Evolutionary conservation across 2,888 invertebrate species (phyloP).

Genomic region (Pseudoips prasinana): DNA sequence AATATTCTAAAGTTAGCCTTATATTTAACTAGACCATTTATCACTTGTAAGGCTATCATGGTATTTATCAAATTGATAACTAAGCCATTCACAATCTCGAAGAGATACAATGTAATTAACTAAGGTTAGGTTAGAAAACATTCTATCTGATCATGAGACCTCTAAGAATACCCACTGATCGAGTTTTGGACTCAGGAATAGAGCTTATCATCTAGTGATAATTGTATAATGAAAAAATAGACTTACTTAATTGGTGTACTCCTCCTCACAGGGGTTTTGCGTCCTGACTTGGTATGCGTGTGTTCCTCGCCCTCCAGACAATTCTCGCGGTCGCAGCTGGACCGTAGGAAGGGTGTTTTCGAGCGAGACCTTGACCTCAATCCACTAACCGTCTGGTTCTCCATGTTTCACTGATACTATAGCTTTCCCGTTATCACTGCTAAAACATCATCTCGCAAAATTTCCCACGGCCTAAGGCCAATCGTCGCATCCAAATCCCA

Average conservation of each 20-base stretch:
- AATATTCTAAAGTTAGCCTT: too few species aligned
- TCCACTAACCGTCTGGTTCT: slow-evolving; percentile 72
- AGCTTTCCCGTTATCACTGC: slow-evolving; percentile 24
- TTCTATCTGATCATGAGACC: too few species aligned
- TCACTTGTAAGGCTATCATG: too few species aligned
- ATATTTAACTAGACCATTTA: too few species aligned
- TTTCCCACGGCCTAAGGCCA: slow-evolving; percentile 32
- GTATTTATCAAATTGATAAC: too few species aligned
- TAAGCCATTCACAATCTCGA: too few species aligned
- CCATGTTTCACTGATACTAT: slow-evolving; percentile 51
- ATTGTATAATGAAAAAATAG: too few species aligned
- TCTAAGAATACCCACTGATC: too few species aligned
- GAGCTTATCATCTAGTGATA: too few species aligned
- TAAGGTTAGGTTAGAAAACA: too few species aligned
- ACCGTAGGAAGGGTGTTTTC: slow-evolving; percentile 84
- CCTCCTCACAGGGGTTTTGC: slow-evolving; percentile 71
- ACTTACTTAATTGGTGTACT: slow-evolving; percentile 79
- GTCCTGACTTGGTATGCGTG: slow-evolving; percentile 71
- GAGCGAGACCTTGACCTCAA: slow-evolving; percentile 87
- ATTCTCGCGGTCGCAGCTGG: slow-evolving; percentile 81
- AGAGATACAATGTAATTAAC: too few species aligned
- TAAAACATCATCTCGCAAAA: slow-evolving; percentile 44
- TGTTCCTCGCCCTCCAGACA: slow-evolving; percentile 79
- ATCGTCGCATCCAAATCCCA: slow-evolving; percentile 24
- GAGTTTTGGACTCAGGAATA: too few species aligned